A percentile compares a stretch with the other conserved stretches of the same genome.
phyloP scores from a whole-genome alignment of 2,888 invertebrate genomes.

The Timema podura region DNA sequence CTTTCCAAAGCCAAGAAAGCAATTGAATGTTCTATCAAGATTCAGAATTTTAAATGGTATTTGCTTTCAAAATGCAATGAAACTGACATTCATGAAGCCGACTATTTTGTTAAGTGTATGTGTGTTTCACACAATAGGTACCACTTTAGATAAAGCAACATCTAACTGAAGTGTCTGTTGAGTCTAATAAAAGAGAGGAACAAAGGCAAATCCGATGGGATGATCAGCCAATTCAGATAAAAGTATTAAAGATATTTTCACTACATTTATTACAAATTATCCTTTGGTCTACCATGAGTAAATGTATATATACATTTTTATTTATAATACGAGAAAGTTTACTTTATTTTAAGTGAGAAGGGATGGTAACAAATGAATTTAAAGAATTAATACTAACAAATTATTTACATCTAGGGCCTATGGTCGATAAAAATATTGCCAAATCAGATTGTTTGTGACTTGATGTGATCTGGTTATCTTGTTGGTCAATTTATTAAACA shows the following conservation, averaged over 20 bases:
- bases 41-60: conserved; percentile 22
- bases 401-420: no score
- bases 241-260: neutral
- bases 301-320: neutral
- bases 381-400: no score
- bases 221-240: neutral
- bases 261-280: neutral
- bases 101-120: conserved; percentile 20
- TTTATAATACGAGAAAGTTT: no score
- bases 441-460: no score
- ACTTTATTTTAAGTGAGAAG: no score
- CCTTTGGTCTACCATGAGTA: neutral
- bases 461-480: no score
- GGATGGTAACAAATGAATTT: no score
- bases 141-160: conserved; percentile 24
- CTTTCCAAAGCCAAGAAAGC: conserved; percentile 17
- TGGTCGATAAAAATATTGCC: no score
- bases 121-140: conserved; percentile 24
- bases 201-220: neutral
- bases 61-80: conserved; percentile 25
- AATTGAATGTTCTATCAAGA: conserved; percentile 23
- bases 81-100: conserved; percentile 20
- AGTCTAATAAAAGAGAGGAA: neutral
- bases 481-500: no score
- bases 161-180: neutral